Base-by-base conservation (phyloP, 1,140 invertebrate species). In the Zaprionus ornatus region DNA sequence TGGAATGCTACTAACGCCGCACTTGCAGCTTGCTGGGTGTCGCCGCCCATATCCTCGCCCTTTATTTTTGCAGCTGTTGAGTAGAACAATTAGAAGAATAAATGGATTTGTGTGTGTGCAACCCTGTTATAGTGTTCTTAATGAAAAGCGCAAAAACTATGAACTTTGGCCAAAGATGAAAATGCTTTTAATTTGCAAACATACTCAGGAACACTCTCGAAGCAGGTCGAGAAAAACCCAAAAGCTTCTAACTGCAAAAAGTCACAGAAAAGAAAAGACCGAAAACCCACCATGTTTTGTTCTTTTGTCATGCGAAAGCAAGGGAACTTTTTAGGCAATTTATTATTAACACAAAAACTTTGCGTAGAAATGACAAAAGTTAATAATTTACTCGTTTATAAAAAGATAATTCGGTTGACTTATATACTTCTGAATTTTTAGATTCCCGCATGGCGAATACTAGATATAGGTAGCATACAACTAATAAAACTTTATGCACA, bases 91-190 rank as follows among this genome's bases (percentile, higher is more conserved):
- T 87, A 83, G 55, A 83, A 74, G 70, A 55, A 79, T 54, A 83
- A 50, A 83, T 74, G 67, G 55, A 75, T 54, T 70, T 56, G 59
- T 73, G 59, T 68, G 55, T 54, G 63, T 65, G 57, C 35, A 50
- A 27, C 65, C 62, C 52, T 64, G 40, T 63, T 63, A 42, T 57
- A 29, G 52, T 57, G 52, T 55, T 66, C 59, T 77, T 78, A 84
- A 90, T 81, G 64, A 90, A 77, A 90, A 74, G 77, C 71, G 65
- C 77, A 90, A 75, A 83, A 90, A 81, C 84, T 79, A 90, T 87
- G 71, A 87, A 84, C 84, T 84, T 83, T 76, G 61, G 67, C 74
- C 71, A 87, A 84, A 81, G 74, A 84, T 90, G 80, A 90, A 88
- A 79, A 75, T 52, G 74, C 57, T 90, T 90, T 87, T 81, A 88